Base-by-base conservation (phyloP, 2,888 invertebrate species). In the Monoplex corrugatus region DNA sequence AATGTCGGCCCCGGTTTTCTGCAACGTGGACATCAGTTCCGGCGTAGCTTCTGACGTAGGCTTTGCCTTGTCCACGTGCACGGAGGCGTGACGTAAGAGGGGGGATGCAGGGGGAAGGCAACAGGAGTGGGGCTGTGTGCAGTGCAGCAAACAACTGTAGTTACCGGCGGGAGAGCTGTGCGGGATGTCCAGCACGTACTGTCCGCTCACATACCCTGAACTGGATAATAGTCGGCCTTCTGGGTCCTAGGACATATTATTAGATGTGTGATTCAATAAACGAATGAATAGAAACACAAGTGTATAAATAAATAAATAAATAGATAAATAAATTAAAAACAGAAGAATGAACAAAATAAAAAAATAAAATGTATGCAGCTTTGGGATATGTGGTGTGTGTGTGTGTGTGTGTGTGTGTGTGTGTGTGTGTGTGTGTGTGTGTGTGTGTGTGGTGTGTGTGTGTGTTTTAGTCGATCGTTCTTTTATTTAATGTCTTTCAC, bases 101-200 rank as follows among this genome's bases (percentile, higher is more conserved):
- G 44, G 44, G 82, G 82, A 50, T n/a, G n/a, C 38, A 1, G 84
- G 57, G 84, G 84, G 84, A 5, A 85, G 50, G 84, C 84, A 85
- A 40, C 84, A 85, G 84, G 43, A 5, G 35, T 28, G 38, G 50
- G 84, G 63, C 57, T 43, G 23, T 35, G 38, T 6, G 63, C 84
- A 85, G 84, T 85, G 57, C 38, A 85, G 57, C 38, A 57, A 32
- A n/a, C 84, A 85, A 57, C 57, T 57, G 84, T 85, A 85, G 84
- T 85, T 85, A 38, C 84, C 84, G 16, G 84, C 28, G 38, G 84
- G 40, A 38, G 84, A 85, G 63, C 38, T 32, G 28, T 32, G 35
- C 23, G 84, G 50, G 3, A 85, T 32, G 84, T 85, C 84, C 84
- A 85, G 57, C 38, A 57, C 1, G 63, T 13, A 85, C 44, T 57